Conservation (phyloP, 1,140 invertebrate species). For the Lycorma delicatula region DNA sequence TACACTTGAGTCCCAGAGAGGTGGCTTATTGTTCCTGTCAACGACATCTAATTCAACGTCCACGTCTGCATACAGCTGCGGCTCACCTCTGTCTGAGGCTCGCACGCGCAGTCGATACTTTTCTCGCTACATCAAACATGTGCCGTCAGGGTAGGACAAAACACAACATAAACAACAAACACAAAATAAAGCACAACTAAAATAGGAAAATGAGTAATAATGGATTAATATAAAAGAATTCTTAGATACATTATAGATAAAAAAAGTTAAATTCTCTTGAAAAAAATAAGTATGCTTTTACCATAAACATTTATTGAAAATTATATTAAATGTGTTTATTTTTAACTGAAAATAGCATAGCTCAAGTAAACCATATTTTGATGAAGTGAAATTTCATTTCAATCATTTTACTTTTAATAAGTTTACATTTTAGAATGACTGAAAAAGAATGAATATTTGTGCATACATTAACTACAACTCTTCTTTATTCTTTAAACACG, state of each 20-base stretch:
- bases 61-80: constrained; percentile 82
- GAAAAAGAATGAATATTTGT: no score
- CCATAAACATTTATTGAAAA: no score
- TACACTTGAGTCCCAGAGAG: constrained; percentile 84
- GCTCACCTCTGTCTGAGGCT: constrained; percentile 82
- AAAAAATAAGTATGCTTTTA: no score
- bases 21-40: constrained; percentile 95
- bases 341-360: constrained; percentile 15
- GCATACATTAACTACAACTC: no score
- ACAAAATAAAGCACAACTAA: constrained; percentile 22
- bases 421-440: no score
- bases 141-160: constrained; percentile 36
- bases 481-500: no score
- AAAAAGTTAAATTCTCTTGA: no score
- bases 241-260: not conserved
- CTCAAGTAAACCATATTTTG: constrained; percentile 15
- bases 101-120: constrained; percentile 88
- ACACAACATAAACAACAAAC: constrained; percentile 18
- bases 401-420: no score
- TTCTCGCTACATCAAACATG: constrained; percentile 62
- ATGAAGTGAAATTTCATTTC: no score
- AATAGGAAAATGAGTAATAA: constrained; percentile 25
- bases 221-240: constrained; percentile 18
- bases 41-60: constrained; percentile 95
- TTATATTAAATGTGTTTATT: no score